Evolutionary conservation across 2,113 vertebrate species (phyloP), one percentile per base, ranked within the genome.

Genomic region (Ceyx melanurus): DNA sequence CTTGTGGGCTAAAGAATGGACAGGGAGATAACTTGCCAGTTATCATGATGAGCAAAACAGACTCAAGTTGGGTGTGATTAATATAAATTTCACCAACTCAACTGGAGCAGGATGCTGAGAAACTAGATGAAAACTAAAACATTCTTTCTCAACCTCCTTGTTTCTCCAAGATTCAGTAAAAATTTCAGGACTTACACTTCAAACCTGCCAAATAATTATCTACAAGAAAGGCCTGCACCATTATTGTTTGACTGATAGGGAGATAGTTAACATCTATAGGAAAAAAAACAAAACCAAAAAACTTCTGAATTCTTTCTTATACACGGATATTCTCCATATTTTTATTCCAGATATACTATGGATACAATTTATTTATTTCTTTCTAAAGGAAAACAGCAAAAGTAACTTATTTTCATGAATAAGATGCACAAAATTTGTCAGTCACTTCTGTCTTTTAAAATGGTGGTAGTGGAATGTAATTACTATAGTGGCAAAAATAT

Each of bases 381-480:
- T 86, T 72, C 13, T 62, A 83, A 78, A 71, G 3, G 8, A 13
- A 71, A 75, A 54, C 26, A 50, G 4, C 4, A 60, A 45, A 70
- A 82, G 6, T 42, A 68, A 51, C 3, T n/a, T 50, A 13, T n/a
- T 74, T 85, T 74, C 13, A 29, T 56, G 13, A 35, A 45, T 14
- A 45, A 2, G 3, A 51, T 57, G 29, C 2, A 50, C 3, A 2
- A 5, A 29, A 5, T 42, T n/a, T 51, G 21, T 54, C 70, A 66
- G 18, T 3, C 11, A 53, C 10, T 56, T 82, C 48, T 40, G 4
- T 16, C 12, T 56, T 84, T 60, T 21, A 60, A 50, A 90, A 25
- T 10, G 0, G 0, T 16, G 2, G 35, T 42, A 35, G 23, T n/a
- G 37, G 9, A 40, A 73, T 50, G 7, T 25, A 40, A 46, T 8